phyloP scores from a whole-genome alignment of 2,797 vertebrate species.

The Gymnoscopelus braueri region DNA sequence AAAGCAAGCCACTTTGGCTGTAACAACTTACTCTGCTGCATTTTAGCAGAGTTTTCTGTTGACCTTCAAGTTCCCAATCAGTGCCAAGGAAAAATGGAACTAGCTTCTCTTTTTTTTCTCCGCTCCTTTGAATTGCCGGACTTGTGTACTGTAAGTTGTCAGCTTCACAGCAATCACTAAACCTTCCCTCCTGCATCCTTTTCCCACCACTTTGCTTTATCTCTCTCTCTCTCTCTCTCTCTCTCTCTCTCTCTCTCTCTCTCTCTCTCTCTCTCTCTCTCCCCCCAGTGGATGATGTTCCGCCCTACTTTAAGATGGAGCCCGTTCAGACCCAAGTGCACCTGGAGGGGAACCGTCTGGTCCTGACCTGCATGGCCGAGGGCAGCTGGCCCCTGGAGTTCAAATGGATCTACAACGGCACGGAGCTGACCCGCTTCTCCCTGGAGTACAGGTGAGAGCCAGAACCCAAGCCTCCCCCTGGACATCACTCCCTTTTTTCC shows the following conservation, averaged over 20 bases:
- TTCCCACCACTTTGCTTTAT: constrained; percentile 32
- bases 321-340: constrained; percentile 93
- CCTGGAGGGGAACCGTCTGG: constrained; percentile 95
- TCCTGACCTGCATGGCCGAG: constrained; percentile 98
- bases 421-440: constrained; percentile 93
- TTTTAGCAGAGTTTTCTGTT: constrained; percentile 69
- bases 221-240: constrained; percentile 19
- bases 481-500: constrained; percentile 28
- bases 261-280: constrained; percentile 21
- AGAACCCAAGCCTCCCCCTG: background rate
- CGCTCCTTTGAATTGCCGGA: constrained; percentile 52
- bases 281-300: constrained; percentile 87
- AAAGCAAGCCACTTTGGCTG: constrained; percentile 65
- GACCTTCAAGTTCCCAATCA: constrained; percentile 79
- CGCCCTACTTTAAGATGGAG: constrained; percentile 97
- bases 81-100: constrained; percentile 70
- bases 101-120: constrained; percentile 54
- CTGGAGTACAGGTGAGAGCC: constrained; percentile 92
- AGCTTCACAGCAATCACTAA: constrained; percentile 41
- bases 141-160: constrained; percentile 47
- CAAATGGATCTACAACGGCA: constrained; percentile 95
- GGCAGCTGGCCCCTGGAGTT: constrained; percentile 99
- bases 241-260: constrained; percentile 11
- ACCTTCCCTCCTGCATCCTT: constrained; percentile 8
- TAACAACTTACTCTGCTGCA: constrained; percentile 62